Conservation (phyloP, 2,113 vertebrate genomes). For the Nycticebus coucang region DNA sequence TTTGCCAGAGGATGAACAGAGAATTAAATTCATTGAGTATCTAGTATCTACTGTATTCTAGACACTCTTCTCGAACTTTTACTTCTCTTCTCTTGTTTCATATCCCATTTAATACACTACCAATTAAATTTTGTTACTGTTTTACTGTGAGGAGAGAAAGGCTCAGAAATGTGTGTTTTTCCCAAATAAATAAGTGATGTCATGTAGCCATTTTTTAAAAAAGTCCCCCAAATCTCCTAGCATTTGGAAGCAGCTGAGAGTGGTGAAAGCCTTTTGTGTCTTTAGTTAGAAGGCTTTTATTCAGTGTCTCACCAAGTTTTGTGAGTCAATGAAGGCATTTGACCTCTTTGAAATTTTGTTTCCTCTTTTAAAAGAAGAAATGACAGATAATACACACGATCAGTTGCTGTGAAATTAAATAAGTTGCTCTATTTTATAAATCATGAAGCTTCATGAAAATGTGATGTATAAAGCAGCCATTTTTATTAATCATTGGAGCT, state of each 20-base stretch:
- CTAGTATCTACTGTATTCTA: neutral
- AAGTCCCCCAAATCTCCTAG: neutral
- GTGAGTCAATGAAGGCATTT: neutral
- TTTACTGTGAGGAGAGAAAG: neutral
- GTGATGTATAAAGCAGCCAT: neutral
- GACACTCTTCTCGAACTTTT: neutral
- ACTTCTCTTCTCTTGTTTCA: neutral
- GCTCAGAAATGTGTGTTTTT: neutral
- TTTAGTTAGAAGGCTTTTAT: neutral
- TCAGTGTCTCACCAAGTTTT: neutral
- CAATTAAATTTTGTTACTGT: neutral
- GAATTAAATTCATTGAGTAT: neutral
- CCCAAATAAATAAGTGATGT: neutral
- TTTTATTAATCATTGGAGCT: neutral
- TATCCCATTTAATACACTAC: neutral
- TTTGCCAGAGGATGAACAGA: neutral
- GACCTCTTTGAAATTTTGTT: neutral
- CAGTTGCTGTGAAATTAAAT: neutral
- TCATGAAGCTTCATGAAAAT: conserved; percentile 5
- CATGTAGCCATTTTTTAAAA: neutral
- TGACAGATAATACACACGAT: neutral
- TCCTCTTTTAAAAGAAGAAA: neutral
- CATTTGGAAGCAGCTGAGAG: neutral
- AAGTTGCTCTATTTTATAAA: neutral
- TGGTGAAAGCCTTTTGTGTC: neutral